These are phyloP conservation scores for Scrobipalpa costella DNA, from an alignment of 2,888 invertebrate species.

Conservation along the genomic window DNA sequence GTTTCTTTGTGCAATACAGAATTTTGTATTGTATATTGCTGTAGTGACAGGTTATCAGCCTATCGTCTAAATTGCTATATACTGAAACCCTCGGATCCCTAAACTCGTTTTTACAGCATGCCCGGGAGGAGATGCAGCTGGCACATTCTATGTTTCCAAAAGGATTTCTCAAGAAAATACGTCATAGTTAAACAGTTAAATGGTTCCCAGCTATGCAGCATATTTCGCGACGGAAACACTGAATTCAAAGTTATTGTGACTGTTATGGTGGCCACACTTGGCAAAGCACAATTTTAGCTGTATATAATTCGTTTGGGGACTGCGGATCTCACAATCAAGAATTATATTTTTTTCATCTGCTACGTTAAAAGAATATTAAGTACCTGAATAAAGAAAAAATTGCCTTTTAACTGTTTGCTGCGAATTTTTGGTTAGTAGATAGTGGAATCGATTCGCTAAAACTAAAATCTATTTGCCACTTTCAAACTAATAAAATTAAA, in stretches of 20 bases:
- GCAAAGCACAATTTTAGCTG: background rate
- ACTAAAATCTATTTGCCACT: too few relatives aligned
- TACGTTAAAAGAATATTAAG: background rate
- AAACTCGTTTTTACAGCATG: too few relatives aligned
- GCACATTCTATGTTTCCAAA: too few relatives aligned
- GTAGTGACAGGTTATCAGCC: too few relatives aligned
- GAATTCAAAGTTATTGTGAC: background rate
- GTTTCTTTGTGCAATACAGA: too few relatives aligned
- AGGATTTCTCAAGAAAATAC: conserved; percentile 2
- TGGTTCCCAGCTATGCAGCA: background rate
- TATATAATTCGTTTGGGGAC: conserved; percentile 5
- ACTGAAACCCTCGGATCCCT: too few relatives aligned
- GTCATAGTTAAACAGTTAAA: conserved; percentile 3
- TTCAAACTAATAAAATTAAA: too few relatives aligned
- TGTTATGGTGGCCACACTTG: conserved; percentile 11
- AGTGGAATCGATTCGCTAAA: too few relatives aligned
- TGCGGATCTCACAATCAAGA: conserved; percentile 11
- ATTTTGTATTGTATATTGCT: too few relatives aligned
- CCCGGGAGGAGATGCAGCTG: too few relatives aligned
- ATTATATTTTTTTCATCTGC: background rate
- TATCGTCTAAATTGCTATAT: too few relatives aligned
- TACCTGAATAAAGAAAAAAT: background rate
- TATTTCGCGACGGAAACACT: background rate
- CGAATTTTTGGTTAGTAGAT: background rate
- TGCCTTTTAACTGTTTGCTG: background rate